Percentiles rank a stretch among this genome's conserved stretches.
phyloP scores from a whole-genome alignment of 2,888 invertebrate genomes.

The Leucophenga montana region DNA sequence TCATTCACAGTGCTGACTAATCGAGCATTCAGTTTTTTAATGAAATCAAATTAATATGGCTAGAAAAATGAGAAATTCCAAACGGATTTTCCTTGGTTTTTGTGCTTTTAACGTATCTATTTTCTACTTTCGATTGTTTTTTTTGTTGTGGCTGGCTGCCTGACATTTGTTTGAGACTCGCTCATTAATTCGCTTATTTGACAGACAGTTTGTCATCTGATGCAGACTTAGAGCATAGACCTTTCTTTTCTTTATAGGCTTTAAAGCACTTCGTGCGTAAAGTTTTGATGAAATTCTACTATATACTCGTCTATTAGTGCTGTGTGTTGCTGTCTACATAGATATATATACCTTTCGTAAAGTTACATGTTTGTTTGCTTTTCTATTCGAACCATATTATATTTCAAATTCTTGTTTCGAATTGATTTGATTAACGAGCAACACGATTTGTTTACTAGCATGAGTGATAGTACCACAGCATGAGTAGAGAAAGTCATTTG shows the following conservation, averaged over 20 bases:
- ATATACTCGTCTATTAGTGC: background rate
- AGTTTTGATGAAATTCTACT: background rate
- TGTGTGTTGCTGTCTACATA: too few relatives aligned
- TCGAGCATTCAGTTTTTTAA: conserved; percentile 65
- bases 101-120: background rate
- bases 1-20: conserved; percentile 50
- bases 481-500: conserved; percentile 11
- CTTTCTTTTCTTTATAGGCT: background rate
- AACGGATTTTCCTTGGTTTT: background rate
- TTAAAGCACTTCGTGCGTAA: background rate
- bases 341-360: too few relatives aligned
- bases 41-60: conserved; percentile 61
- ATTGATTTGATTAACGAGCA: conserved; percentile 17
- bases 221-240: background rate
- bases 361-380: too few relatives aligned
- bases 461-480: background rate
- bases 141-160: background rate
- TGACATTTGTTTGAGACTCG: background rate
- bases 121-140: background rate
- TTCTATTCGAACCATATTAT: background rate
- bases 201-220: background rate
- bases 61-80: conserved; percentile 17
- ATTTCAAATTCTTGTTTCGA: background rate
- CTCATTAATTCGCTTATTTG: conserved; percentile 16
- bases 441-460: conserved; percentile 6